These are phyloP conservation scores for Ophioninae sp. DNA, from an alignment of 2,888 invertebrate species.

Conservation along the genomic window DNA sequence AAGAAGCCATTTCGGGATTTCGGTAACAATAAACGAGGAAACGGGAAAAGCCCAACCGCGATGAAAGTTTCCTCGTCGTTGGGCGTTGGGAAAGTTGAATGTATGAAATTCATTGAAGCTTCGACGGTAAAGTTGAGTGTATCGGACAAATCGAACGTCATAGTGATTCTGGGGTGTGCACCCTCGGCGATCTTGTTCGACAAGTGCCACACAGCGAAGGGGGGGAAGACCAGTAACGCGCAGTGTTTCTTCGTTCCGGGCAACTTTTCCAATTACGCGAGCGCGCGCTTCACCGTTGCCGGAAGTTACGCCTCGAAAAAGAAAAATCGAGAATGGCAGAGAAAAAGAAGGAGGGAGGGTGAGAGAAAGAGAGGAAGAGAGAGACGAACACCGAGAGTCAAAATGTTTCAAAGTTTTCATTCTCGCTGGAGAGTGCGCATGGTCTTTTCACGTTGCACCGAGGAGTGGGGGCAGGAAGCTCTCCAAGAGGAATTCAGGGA, in stretches of 20 bases:
- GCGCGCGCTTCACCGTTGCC: slow-evolving; percentile 38
- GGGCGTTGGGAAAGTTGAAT: neutral
- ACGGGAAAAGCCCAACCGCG: neutral
- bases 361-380: neutral
- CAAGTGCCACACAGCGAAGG: slow-evolving; percentile 16
- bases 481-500: slow-evolving; percentile 57
- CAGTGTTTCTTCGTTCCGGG: slow-evolving; percentile 37
- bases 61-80: neutral
- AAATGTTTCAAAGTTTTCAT: slow-evolving; percentile 58
- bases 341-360: neutral
- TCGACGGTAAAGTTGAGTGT: neutral
- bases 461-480: too few species aligned
- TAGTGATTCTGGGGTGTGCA: slow-evolving; percentile 7
- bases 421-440: slow-evolving; percentile 37
- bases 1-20: neutral
- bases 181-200: slow-evolving; percentile 20
- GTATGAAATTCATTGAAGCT: neutral
- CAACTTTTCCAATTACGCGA: slow-evolving; percentile 61
- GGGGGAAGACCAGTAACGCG: slow-evolving; percentile 3
- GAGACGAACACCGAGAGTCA: slow-evolving; percentile 3
- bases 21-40: neutral
- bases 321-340: neutral
- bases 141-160: slow-evolving; percentile 28
- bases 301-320: slow-evolving; percentile 22
- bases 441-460: slow-evolving; percentile 44